A percentile compares a stretch with the other conserved stretches of the same genome.
Evolutionary conservation across 1,140 invertebrate genomes (phyloP).

Genomic region (Orchestia grillus): DNA sequence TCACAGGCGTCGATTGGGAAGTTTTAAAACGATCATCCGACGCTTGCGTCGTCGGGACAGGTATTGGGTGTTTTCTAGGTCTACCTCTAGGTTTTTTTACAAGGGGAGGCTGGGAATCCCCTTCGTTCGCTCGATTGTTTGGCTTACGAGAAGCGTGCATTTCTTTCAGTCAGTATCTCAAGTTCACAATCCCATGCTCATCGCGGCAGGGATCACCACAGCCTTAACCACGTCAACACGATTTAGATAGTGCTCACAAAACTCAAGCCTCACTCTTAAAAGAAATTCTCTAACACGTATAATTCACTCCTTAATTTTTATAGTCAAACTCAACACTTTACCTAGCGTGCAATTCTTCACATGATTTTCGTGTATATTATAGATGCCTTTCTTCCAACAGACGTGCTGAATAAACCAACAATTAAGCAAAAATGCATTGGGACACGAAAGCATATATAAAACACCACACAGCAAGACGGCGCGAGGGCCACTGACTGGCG

Average conservation of each 20-base stretch:
- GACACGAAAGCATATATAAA: neutral
- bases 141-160: neutral
- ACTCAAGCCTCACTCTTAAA: neutral
- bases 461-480: neutral
- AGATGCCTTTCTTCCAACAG: neutral
- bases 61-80: neutral
- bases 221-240: neutral
- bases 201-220: neutral
- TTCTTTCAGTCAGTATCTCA: neutral
- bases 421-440: neutral
- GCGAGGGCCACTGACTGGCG: neutral
- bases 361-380: neutral
- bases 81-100: neutral
- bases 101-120: neutral
- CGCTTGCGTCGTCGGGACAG: neutral
- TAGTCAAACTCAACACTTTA: neutral
- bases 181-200: neutral
- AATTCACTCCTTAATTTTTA: neutral
- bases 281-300: neutral
- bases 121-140: neutral
- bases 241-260: neutral
- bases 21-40: neutral
- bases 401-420: neutral
- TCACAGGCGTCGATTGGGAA: neutral
- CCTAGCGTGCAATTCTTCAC: neutral